These are phyloP conservation scores for Diabrotica balteata DNA, from an alignment of 2,888 invertebrate genomes.

Conservation along the genomic window DNA sequence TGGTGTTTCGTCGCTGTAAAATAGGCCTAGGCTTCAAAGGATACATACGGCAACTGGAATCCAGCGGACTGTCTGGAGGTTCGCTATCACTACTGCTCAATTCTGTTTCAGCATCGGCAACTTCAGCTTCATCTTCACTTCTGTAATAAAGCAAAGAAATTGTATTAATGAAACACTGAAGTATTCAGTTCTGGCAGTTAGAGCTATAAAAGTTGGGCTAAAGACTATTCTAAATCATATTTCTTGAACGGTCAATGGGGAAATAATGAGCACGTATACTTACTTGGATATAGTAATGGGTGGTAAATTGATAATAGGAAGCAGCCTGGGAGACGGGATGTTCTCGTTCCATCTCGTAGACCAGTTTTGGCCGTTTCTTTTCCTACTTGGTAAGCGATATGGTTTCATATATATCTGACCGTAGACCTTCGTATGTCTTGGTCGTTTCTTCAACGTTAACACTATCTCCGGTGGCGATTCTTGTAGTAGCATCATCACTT, in stretches of 20 bases:
- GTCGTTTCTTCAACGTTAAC: slow-evolving; percentile 82
- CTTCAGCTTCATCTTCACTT: slow-evolving; percentile 38
- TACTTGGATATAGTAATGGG: slow-evolving; percentile 67
- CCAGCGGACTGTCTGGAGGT: slow-evolving; percentile 63
- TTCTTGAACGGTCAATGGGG: no score
- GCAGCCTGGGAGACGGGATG: slow-evolving; percentile 71
- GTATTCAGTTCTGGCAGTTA: no score
- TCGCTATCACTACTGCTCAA: slow-evolving; percentile 66
- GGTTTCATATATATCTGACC: slow-evolving; percentile 78
- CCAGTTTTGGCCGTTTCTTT: slow-evolving; percentile 67
- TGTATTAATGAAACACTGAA: no score
- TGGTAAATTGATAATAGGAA: slow-evolving; percentile 67
- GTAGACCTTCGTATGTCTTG: slow-evolving; percentile 80
- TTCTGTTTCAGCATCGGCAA: slow-evolving; percentile 46
- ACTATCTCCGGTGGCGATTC: slow-evolving; percentile 83
- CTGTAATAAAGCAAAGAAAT: slow-evolving; percentile 17
- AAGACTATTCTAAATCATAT: no score
- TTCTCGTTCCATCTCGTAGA: slow-evolving; percentile 71
- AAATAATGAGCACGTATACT: slow-evolving; percentile 37
- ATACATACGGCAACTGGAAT: slow-evolving; percentile 68
- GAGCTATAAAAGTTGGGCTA: no score
- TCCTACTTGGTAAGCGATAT: slow-evolving; percentile 75
- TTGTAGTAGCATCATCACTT: slow-evolving; percentile 74
- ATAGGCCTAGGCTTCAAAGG: slow-evolving; percentile 78
- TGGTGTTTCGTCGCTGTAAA: slow-evolving; percentile 84